Percentiles rank a stretch among this genome's conserved stretches.
These are phyloP conservation scores for Drosophila truncata DNA, from an alignment of 1,140 invertebrate species.

Conservation along the genomic window DNA sequence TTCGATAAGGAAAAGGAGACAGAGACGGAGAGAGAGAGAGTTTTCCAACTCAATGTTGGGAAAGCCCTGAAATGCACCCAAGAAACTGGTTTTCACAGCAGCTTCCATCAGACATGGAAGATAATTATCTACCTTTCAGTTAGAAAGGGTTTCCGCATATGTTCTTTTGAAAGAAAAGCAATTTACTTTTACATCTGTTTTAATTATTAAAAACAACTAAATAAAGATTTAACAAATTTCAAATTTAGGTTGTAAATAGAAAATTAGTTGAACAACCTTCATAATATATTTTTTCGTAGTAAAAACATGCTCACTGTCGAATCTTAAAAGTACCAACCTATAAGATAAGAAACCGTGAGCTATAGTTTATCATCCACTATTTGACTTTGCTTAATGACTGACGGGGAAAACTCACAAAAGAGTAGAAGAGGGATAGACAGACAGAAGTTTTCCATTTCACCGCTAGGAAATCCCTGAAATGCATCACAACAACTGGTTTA, in stretches of 20 bases:
- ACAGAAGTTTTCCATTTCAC: conserved; percentile 24
- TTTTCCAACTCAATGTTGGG: conserved; percentile 9
- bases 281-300: not conserved
- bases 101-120: not conserved
- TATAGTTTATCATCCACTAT: conserved; percentile 10
- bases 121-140: not conserved
- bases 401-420: not conserved
- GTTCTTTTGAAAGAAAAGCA: not conserved
- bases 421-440: not conserved
- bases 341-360: not conserved
- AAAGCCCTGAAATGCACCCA: conserved; percentile 25
- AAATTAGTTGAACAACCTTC: not conserved
- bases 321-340: too few relatives aligned
- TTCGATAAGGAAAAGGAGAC: conserved; percentile 23
- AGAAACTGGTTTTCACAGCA: not conserved
- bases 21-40: conserved; percentile 8
- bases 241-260: not conserved
- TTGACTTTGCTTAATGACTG: conserved; percentile 28
- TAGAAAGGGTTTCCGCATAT: conserved; percentile 5
- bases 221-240: too few relatives aligned
- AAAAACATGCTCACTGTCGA: not conserved
- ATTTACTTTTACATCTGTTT: not conserved
- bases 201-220: not conserved
- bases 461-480: conserved; percentile 18
- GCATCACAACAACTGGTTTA: conserved; percentile 68